Percentiles rank a stretch among this genome's conserved stretches.
Conservation (phyloP, 2,888 invertebrate genomes). For the Xiphydria camelus region DNA sequence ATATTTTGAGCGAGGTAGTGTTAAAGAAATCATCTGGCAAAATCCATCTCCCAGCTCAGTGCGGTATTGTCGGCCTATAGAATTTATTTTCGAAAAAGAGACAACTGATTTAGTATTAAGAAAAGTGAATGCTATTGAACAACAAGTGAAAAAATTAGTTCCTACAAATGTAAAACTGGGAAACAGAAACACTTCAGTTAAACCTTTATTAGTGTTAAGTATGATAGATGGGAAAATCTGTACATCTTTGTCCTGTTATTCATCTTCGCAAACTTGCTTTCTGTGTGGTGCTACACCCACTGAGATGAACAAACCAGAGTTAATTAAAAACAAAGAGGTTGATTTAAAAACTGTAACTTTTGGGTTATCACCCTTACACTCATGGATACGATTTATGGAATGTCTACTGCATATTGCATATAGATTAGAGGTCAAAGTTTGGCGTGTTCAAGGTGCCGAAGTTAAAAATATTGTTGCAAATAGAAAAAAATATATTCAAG, state of each 20-base stretch:
- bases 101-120: too few species aligned
- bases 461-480: not conserved
- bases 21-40: too few species aligned
- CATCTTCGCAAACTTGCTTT: not conserved
- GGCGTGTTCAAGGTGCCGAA: slow-evolving; percentile 5
- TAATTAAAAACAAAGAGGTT: not conserved
- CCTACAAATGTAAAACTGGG: too few species aligned
- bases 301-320: not conserved
- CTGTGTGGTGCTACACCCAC: not conserved
- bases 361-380: slow-evolving; percentile 18
- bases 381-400: slow-evolving; percentile 17
- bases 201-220: too few species aligned
- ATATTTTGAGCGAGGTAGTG: too few species aligned
- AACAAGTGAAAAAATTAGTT: too few species aligned
- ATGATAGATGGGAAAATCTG: not conserved
- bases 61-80: too few species aligned
- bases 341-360: slow-evolving; percentile 5
- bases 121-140: too few species aligned
- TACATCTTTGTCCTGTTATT: not conserved
- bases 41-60: too few species aligned
- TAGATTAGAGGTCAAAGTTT: slow-evolving; percentile 12
- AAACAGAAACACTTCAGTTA: too few species aligned
- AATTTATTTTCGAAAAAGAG: too few species aligned
- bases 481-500: slow-evolving; percentile 8
- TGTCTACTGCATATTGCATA: slow-evolving; percentile 18